These are phyloP conservation scores for Aramus guarauna DNA, from an alignment of 2,113 vertebrate species.

Conservation along the genomic window DNA sequence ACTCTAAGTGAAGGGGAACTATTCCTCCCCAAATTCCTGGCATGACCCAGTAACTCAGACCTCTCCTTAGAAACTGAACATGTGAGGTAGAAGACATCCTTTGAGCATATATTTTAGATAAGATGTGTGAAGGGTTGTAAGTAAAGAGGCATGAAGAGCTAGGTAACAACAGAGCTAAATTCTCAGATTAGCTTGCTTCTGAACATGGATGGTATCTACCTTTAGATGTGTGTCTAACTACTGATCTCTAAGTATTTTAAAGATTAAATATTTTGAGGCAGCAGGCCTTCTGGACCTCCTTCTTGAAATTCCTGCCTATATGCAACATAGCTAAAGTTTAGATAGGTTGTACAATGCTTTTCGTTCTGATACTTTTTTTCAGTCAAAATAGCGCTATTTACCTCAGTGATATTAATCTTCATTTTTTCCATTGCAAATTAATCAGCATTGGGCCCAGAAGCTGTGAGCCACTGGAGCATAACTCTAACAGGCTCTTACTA, in stretches of 20 bases:
- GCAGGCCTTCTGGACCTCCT: not conserved
- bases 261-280: not conserved
- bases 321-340: not conserved
- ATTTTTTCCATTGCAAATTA: not conserved
- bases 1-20: not conserved
- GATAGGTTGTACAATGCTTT: not conserved
- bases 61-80: not conserved
- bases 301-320: not conserved
- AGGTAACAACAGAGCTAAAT: not conserved
- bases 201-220: not conserved
- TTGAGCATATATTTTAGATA: not conserved
- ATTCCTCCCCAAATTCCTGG: fast-evolving
- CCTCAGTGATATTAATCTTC: not conserved
- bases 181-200: not conserved
- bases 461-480: not conserved
- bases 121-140: not conserved
- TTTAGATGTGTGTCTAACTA: not conserved
- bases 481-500: not conserved
- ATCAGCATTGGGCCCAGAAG: not conserved
- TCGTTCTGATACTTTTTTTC: not conserved
- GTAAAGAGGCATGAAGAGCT: not conserved
- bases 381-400: not conserved
- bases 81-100: not conserved
- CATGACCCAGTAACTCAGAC: not conserved
- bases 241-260: not conserved